phyloP scores from a whole-genome alignment of 2,797 vertebrate species.

The Prunella strophiata region DNA sequence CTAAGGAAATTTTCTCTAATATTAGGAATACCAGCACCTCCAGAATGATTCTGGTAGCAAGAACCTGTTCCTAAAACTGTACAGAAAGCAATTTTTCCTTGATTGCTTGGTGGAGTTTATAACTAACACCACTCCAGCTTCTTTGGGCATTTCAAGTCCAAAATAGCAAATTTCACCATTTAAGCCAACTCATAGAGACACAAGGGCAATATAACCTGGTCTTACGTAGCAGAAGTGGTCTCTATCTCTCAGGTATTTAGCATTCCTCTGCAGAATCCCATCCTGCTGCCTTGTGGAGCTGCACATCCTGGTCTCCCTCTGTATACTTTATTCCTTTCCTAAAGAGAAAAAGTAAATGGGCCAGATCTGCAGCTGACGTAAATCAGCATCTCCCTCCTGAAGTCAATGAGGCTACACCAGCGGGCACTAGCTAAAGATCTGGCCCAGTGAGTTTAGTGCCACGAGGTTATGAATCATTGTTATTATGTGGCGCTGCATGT shows the following conservation, averaged over 20 bases:
- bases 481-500: conserved; percentile 39
- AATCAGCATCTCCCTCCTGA: conserved; percentile 40
- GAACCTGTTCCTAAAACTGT: not conserved
- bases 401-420: conserved; percentile 45
- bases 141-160: not conserved
- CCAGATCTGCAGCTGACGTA: conserved; percentile 31
- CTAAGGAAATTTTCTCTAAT: not conserved
- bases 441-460: conserved; percentile 58
- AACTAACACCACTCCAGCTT: not conserved
- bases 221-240: not conserved
- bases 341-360: conserved; percentile 57
- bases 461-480: conserved; percentile 51
- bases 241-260: not conserved
- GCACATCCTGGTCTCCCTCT: not conserved
- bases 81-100: not conserved
- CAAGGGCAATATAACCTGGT: not conserved
- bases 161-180: not conserved
- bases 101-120: not conserved
- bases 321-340: conserved; percentile 25
- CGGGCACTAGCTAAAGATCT: conserved; percentile 57
- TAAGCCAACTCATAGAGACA: not conserved
- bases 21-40: not conserved
- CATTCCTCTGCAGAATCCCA: conserved; percentile 26
- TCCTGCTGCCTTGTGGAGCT: not conserved
- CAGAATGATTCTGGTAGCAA: not conserved